Conservation (phyloP, 2,888 invertebrate species). For the Sinodicranocentrus sp. region DNA sequence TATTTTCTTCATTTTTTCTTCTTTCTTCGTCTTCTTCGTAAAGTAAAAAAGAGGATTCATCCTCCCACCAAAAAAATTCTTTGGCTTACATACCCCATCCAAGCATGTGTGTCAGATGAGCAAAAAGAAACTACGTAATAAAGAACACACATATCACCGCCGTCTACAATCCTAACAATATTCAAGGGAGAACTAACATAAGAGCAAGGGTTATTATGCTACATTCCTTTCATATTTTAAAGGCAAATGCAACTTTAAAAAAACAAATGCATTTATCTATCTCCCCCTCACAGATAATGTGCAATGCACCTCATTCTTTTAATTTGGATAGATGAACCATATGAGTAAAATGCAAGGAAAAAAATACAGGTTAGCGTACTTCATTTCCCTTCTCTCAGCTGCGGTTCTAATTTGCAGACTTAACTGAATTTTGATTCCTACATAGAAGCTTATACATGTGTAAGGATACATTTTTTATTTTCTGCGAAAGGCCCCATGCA, state of each 20-base stretch:
- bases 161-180: too few relatives aligned
- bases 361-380: slow-evolving; percentile 48
- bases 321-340: slow-evolving; percentile 18
- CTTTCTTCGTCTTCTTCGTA: slow-evolving; percentile 31
- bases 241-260: too few relatives aligned
- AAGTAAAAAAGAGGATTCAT: too few relatives aligned
- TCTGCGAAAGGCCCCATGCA: too few relatives aligned
- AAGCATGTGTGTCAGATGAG: slow-evolving; percentile 49
- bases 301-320: slow-evolving; percentile 6
- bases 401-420: slow-evolving; percentile 36
- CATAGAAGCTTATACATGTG: too few relatives aligned
- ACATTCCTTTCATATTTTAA: too few relatives aligned
- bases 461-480: too few relatives aligned
- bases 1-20: slow-evolving; percentile 18
- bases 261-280: not conserved
- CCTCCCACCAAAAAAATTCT: not conserved
- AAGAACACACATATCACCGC: too few relatives aligned
- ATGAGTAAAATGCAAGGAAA: slow-evolving; percentile 29
- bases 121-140: slow-evolving; percentile 32
- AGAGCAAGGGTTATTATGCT: slow-evolving; percentile 31
- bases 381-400: slow-evolving; percentile 3
- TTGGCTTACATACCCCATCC: slow-evolving; percentile 7
- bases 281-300: too few relatives aligned
- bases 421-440: too few relatives aligned
- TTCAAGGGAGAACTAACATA: too few relatives aligned